Conservation (phyloP, 2,113 vertebrate genomes). For the Trochalopteron elliotii region DNA sequence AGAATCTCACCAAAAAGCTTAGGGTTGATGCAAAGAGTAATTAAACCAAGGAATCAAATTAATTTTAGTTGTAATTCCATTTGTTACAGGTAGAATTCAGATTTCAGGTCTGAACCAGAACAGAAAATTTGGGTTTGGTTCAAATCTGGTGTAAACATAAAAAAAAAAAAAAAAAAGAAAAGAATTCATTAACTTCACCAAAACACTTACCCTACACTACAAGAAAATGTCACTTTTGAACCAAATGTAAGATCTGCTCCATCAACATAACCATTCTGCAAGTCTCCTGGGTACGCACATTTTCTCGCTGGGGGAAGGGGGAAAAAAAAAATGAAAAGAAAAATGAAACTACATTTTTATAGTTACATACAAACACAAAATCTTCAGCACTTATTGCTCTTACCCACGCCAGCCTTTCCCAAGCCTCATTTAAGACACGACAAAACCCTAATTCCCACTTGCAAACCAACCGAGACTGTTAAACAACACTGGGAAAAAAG, state of each 20-base stretch:
- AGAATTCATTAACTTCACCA: neutral
- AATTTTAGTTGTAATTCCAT: neutral
- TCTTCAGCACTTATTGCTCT: fast-evolving
- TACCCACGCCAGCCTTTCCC: neutral
- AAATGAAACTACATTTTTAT: neutral
- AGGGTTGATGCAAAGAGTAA: neutral
- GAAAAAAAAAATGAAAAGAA: neutral
- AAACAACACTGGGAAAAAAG: fast-evolving
- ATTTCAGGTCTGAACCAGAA: neutral
- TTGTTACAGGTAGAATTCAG: neutral
- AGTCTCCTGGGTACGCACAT: neutral
- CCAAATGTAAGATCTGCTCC: neutral
- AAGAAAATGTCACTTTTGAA: constrained; percentile 8
- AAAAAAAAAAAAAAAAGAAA: neutral
- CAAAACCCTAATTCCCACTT: neutral
- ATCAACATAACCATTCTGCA: neutral
- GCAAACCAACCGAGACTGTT: neutral
- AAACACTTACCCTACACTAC: constrained; percentile 62
- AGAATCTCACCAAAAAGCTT: neutral
- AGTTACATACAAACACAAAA: neutral
- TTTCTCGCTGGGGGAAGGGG: neutral
- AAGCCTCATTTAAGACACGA: fast-evolving
- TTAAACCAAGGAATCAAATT: neutral
- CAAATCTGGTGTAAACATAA: neutral
- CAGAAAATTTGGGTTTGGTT: neutral